A percentile compares a stretch with the other conserved stretches of the same genome.
These are phyloP conservation scores for Pardosa pseudoannulata DNA, from an alignment of 2,888 invertebrate genomes.

Conservation along the genomic window DNA sequence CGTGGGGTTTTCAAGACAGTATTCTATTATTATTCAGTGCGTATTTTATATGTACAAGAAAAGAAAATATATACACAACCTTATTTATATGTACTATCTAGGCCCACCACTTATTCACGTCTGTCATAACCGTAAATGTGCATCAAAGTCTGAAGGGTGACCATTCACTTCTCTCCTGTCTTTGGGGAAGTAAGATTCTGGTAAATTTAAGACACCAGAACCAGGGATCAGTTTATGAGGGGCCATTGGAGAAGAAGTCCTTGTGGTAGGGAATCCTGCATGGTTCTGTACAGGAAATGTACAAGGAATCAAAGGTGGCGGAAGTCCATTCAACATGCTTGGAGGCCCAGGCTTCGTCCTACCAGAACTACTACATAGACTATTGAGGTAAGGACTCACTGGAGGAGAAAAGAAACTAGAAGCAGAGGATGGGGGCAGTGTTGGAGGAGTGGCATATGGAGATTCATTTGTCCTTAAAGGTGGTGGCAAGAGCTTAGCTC, in stretches of 20 bases:
- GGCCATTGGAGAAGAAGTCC: constrained; percentile 55
- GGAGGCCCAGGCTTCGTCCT: constrained; percentile 50
- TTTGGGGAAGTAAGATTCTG: constrained; percentile 57
- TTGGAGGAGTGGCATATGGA: constrained; percentile 57
- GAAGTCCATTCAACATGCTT: constrained; percentile 60
- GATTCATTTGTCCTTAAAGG: constrained; percentile 65
- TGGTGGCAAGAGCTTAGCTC: constrained; percentile 77
- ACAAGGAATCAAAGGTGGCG: constrained; percentile 68
- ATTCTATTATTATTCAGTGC: constrained; percentile 58
- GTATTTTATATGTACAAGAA: constrained; percentile 67
- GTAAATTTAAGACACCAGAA: constrained; percentile 31
- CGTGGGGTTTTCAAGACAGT: constrained; percentile 51
- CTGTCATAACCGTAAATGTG: constrained; percentile 70
- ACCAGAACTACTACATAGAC: constrained; percentile 27
- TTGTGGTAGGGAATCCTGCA: constrained; percentile 24
- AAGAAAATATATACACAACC: constrained; percentile 67
- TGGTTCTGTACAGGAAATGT: constrained; percentile 64
- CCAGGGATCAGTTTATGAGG: constrained; percentile 60
- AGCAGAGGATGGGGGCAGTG: constrained; percentile 54
- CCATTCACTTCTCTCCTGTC: constrained; percentile 69
- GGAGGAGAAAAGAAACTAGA: constrained; percentile 70
- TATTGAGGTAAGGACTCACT: constrained; percentile 56
- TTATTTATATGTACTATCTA: constrained; percentile 46
- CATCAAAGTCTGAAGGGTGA: constrained; percentile 64
- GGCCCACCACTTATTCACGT: constrained; percentile 35